A percentile compares a stretch with the other conserved stretches of the same genome.
These are phyloP conservation scores for Drosophila burlai DNA, from an alignment of 1,140 invertebrate species.

Conservation along the genomic window DNA sequence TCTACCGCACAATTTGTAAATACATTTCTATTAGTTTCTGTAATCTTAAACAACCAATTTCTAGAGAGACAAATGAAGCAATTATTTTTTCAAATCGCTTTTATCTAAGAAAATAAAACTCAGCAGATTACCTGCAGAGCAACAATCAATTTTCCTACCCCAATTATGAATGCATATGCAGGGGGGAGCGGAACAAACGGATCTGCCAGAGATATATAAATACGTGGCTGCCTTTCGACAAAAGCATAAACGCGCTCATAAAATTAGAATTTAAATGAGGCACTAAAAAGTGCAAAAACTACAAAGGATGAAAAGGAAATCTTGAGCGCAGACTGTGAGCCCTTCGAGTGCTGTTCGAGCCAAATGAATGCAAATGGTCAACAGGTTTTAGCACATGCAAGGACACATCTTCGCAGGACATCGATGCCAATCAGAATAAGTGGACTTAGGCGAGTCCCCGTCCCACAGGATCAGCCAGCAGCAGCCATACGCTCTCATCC, in stretches of 20 bases:
- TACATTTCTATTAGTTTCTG: neutral
- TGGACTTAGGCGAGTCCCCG: slow-evolving; percentile 36
- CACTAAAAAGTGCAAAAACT: slow-evolving; percentile 63
- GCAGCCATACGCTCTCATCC: slow-evolving; percentile 25
- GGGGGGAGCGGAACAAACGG: slow-evolving; percentile 26
- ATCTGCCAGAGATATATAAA: slow-evolving; percentile 53
- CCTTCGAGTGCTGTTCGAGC: slow-evolving; percentile 13
- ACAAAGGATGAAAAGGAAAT: slow-evolving; percentile 28
- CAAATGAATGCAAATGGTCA: slow-evolving; percentile 84
- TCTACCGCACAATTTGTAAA: neutral
- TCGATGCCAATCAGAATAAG: slow-evolving; percentile 79
- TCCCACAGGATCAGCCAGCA: neutral
- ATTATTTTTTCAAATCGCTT: slow-evolving; percentile 17
- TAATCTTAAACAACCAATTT: neutral
- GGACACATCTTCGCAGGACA: slow-evolving; percentile 26
- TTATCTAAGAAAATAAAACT: neutral
- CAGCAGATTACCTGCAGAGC: slow-evolving; percentile 12
- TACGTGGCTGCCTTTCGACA: slow-evolving; percentile 73
- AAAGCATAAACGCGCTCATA: slow-evolving; percentile 75
- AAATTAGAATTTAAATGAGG: slow-evolving; percentile 80
- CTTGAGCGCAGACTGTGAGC: neutral
- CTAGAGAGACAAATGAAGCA: slow-evolving; percentile 1
- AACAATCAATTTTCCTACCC: slow-evolving; percentile 40
- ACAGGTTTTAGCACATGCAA: slow-evolving; percentile 71
- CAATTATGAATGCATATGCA: slow-evolving; percentile 66